Evolutionary conservation across 1,140 invertebrate genomes (phyloP), one percentile per base, ranked within the genome.

Genomic region (Pararge aegeria): DNA sequence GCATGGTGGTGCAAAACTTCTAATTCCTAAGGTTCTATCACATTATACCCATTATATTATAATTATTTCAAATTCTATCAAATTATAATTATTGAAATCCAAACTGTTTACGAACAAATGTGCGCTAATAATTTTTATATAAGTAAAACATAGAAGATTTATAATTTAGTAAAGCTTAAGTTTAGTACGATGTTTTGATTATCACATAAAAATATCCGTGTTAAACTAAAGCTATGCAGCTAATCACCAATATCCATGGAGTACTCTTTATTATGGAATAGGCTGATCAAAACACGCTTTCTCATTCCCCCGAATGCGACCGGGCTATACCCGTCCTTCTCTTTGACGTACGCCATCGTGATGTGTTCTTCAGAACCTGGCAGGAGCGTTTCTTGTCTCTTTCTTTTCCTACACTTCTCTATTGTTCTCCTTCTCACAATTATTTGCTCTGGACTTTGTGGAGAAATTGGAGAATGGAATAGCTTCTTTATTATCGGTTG

Each of bases 211-310:
- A 2, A 37, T 12, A n/a, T 12, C 2, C 9, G 3, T 37, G n/a
- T n/a, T n/a, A n/a, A n/a, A n/a, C n/a, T n/a, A n/a, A n/a, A 12
- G 9, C 12, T 9, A 5, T 5, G 3, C 10, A 1, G 5, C 21
- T 50, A 57, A 12, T 57, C 55, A 12, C 55, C 61, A 24, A 66
- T 62, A 51, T 84, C 81, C 71, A 84, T 78, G 18, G 53, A 78
- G 63, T 82, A 82, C 49, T 82, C 78, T 49, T 77, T 82, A 57
- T 84, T 80, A 68, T 82, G 72, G 50, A 84, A 81, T 18, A 84
- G 42, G 60, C 81, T 82, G 19, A 84, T 76, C 30, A 83, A 60
- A 34, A 85, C 71, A 24, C 66, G 68, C 62, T 77, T 73, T 71
- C 78, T 82, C 72, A 82, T 77, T 72, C 70, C 74, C 0, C 55